Evolutionary conservation across 2,888 invertebrate species (phyloP).

Genomic region (Cetonia aurata): DNA sequence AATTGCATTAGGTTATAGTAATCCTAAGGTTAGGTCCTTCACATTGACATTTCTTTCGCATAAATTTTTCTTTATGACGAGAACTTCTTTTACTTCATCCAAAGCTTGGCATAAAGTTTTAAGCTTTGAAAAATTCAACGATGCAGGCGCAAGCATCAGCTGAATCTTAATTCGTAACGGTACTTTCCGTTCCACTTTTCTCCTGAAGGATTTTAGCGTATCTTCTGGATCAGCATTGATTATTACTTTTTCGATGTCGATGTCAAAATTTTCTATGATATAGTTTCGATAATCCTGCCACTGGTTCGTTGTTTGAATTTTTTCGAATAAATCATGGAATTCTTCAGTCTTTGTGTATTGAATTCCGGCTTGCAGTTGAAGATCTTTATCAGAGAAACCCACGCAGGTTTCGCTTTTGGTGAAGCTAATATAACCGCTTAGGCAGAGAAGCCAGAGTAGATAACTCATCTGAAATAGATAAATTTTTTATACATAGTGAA

Average conservation of each 20-base stretch:
- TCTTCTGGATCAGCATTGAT: not conserved
- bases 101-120: not conserved
- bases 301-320: not conserved
- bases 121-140: not conserved
- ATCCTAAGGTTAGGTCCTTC: not conserved
- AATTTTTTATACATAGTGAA: no score
- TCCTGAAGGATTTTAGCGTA: not conserved
- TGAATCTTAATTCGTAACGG: not conserved
- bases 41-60: not conserved
- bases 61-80: not conserved
- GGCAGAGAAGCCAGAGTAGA: not conserved
- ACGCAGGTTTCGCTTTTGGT: not conserved
- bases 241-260: not conserved
- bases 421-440: not conserved
- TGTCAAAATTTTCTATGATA: not conserved
- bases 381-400: conserved; percentile 3
- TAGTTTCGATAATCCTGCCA: conserved; percentile 4
- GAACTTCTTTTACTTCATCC: not conserved
- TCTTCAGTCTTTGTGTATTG: conserved; percentile 4
- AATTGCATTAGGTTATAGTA: no score
- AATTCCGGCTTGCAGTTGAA: not conserved
- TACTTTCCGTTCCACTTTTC: not conserved
- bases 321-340: not conserved
- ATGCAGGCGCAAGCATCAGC: not conserved
- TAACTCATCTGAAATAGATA: not conserved